phyloP scores from a whole-genome alignment of 92 coral and sea anemone genomes.

The Parazoanthus atlanticus region DNA sequence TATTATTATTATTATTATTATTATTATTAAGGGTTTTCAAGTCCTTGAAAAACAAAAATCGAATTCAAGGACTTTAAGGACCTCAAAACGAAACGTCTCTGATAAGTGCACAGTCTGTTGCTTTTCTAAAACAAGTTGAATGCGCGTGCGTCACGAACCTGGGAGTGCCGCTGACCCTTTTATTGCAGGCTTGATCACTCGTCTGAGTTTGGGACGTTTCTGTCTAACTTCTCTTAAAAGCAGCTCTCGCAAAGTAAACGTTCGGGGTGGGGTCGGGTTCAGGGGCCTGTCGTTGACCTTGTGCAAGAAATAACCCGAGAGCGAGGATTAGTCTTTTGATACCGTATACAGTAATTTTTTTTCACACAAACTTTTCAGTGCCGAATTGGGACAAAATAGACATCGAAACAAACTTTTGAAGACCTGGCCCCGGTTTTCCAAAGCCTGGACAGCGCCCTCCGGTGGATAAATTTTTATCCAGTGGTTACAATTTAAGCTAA shows the following conservation, averaged over 20 bases:
- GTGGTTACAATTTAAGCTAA: too few species aligned
- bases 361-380: not conserved
- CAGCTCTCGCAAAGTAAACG: slow-evolving; percentile 30
- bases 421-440: not conserved
- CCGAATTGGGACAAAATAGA: not conserved
- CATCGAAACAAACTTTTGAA: not conserved
- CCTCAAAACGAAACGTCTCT: not conserved
- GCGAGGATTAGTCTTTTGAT: not conserved
- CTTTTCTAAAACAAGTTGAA: not conserved
- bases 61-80: too few species aligned
- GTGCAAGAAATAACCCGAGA: not conserved
- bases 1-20: too few species aligned
- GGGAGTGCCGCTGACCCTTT: not conserved
- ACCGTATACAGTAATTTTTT: too few species aligned
- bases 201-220: slow-evolving; percentile 4
- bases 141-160: not conserved
- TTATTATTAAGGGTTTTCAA: too few species aligned
- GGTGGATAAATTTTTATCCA: too few species aligned
- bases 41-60: too few species aligned
- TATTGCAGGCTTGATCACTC: not conserved
- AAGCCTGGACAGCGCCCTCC: too few species aligned
- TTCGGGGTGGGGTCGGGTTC: slow-evolving; percentile 39
- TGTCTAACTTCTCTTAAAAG: slow-evolving; percentile 28
- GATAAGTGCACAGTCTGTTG: not conserved
- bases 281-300: slow-evolving; percentile 26